Conservation (phyloP, 2,888 invertebrate species). For the Drosophila paranaensis region DNA sequence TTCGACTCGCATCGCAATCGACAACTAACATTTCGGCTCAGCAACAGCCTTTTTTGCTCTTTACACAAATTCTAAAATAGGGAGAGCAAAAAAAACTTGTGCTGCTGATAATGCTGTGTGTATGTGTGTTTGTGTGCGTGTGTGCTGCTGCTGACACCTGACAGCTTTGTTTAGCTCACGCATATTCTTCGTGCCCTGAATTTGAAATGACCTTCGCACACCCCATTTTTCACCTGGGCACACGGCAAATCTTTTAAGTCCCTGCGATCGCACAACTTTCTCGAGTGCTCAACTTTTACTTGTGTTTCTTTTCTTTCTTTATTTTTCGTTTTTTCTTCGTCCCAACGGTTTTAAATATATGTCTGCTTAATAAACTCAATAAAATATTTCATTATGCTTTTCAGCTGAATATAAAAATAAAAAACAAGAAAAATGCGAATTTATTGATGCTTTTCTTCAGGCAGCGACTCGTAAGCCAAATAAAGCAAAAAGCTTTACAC, state of each 20-base stretch:
- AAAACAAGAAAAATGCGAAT: constrained; percentile 11
- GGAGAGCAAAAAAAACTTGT: neutral
- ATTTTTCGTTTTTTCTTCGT: constrained; percentile 9
- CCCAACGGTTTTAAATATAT: constrained; percentile 48
- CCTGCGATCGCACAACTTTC: constrained; percentile 31
- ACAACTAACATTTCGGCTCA: constrained; percentile 55
- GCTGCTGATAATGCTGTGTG: neutral
- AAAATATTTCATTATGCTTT: constrained; percentile 71
- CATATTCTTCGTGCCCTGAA: constrained; percentile 63
- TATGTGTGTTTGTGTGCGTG: constrained; percentile 15
- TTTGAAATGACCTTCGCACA: constrained; percentile 62
- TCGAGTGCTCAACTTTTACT: constrained; percentile 23
- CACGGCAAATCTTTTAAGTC: constrained; percentile 29
- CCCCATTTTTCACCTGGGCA: constrained; percentile 35
- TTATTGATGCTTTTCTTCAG: constrained; percentile 32
- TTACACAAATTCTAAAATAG: constrained; percentile 17
- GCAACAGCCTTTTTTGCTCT: constrained; percentile 29
- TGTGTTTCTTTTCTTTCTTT: neutral
- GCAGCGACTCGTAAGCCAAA: constrained; percentile 34
- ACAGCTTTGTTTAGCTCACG: constrained; percentile 46
- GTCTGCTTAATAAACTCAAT: constrained; percentile 54
- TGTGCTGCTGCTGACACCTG: constrained; percentile 46
- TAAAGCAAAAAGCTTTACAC: constrained; percentile 33
- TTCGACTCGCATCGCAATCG: constrained; percentile 36
- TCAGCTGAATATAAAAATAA: constrained; percentile 29